Percentiles rank a stretch among this genome's conserved stretches.
These are phyloP conservation scores for Drosophila persimilis DNA, from an alignment of 1,140 invertebrate species.

Conservation along the genomic window DNA sequence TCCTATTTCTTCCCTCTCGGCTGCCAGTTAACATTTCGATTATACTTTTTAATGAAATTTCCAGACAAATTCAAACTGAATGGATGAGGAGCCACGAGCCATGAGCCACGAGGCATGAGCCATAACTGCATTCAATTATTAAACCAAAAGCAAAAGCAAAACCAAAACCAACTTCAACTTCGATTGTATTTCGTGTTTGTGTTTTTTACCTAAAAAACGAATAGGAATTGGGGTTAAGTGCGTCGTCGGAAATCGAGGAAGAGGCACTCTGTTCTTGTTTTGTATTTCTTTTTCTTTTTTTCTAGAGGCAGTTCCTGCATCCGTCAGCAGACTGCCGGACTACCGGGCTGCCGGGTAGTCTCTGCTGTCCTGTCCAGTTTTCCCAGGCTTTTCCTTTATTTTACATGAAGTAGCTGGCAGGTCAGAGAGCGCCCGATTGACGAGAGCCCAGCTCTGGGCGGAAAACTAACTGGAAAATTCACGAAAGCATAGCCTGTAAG, in stretches of 20 bases:
- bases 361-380: constrained; percentile 42
- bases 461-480: constrained; percentile 24
- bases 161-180: constrained; percentile 35
- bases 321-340: constrained; percentile 38
- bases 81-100: constrained; percentile 19
- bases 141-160: constrained; percentile 46
- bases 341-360: constrained; percentile 10
- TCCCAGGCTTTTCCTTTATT: constrained; percentile 33
- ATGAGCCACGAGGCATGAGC: constrained; percentile 2
- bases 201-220: constrained; percentile 17
- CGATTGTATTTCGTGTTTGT: constrained; percentile 30
- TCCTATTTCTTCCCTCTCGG: constrained; percentile 14
- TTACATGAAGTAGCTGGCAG: constrained; percentile 45
- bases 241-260: constrained; percentile 32
- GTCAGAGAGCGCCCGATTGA: constrained; percentile 1
- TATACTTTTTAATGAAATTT: constrained; percentile 80
- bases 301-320: constrained; percentile 41
- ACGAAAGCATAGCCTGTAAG: constrained; percentile 17
- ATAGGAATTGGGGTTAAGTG: constrained; percentile 61
- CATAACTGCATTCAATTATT: constrained; percentile 78
- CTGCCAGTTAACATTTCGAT: constrained; percentile 65
- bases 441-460: background rate
- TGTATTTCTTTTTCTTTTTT: constrained; percentile 13
- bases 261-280: constrained; percentile 41
- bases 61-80: constrained; percentile 51